Conservation (phyloP, 1,140 invertebrate species). For the Drosophila ercepeae region DNA sequence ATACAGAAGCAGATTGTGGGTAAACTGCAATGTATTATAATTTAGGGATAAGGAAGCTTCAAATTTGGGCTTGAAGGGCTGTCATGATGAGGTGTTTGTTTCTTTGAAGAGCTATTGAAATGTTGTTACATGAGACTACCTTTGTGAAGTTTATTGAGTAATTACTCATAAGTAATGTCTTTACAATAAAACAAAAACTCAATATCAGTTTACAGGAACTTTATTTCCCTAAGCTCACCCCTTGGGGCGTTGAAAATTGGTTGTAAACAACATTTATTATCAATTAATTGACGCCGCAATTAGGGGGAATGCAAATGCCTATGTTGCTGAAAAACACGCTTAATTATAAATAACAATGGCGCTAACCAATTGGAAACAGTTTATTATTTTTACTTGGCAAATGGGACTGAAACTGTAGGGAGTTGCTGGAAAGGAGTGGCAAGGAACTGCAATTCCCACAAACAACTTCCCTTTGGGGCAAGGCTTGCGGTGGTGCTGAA, state of each 20-base stretch:
- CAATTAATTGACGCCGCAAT: conserved; percentile 44
- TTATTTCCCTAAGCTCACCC: not conserved
- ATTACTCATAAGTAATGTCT: too few species aligned
- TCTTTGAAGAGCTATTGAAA: not conserved
- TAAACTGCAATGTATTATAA: not conserved
- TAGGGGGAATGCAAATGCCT: conserved; percentile 5
- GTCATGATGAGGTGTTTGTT: not conserved
- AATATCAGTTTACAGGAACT: too few species aligned
- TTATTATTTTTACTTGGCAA: conserved; percentile 50
- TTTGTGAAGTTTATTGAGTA: too few species aligned
- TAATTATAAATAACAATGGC: conserved; percentile 54
- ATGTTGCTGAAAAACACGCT: conserved; percentile 13
- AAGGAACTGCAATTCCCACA: conserved; percentile 33
- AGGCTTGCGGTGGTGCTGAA: conserved; percentile 38
- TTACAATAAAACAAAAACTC: too few species aligned
- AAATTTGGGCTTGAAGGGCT: not conserved
- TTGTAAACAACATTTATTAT: conserved; percentile 22
- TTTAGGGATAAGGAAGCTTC: not conserved
- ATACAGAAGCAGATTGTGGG: conserved; percentile 8
- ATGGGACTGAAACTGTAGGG: conserved; percentile 8
- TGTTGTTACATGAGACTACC: too few species aligned
- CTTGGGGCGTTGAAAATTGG: conserved; percentile 20
- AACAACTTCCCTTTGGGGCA: not conserved
- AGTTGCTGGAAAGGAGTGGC: conserved; percentile 4
- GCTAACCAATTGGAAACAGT: conserved; percentile 51